phyloP scores from a whole-genome alignment of 2,113 vertebrate species.

The Pangasianodon hypophthalmus region DNA sequence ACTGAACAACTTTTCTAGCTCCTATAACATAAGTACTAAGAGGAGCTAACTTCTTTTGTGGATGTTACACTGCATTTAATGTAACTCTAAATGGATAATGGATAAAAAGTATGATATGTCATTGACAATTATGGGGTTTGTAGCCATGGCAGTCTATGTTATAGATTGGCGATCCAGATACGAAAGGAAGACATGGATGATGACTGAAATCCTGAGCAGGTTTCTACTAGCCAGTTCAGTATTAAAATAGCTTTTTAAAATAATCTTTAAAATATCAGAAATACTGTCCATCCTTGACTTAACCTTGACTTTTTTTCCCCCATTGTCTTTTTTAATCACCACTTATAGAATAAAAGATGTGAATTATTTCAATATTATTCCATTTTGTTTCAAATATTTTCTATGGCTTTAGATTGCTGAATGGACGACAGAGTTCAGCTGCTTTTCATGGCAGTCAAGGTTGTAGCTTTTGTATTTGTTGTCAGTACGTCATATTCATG shows the following conservation, averaged over 20 bases:
- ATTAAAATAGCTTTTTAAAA: too few relatives aligned
- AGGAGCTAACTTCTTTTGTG: too few relatives aligned
- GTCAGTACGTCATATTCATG: not conserved
- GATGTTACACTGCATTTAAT: too few relatives aligned
- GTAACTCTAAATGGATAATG: too few relatives aligned
- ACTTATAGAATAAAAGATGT: not conserved
- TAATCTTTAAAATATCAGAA: not conserved
- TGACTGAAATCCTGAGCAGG: not conserved
- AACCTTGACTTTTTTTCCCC: not conserved
- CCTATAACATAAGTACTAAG: too few relatives aligned
- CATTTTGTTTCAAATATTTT: not conserved
- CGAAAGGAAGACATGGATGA: not conserved
- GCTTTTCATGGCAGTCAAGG: constrained; percentile 28
- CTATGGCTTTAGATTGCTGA: not conserved
- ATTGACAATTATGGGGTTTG: not conserved
- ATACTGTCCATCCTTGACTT: too few relatives aligned
- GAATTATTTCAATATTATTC: not conserved
- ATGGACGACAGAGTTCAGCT: not conserved
- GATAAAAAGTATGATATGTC: too few relatives aligned
- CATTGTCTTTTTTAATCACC: not conserved
- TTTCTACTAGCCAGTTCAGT: too few relatives aligned
- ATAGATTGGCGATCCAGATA: not conserved
- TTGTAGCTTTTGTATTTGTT: constrained; percentile 19
- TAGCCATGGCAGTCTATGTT: not conserved
- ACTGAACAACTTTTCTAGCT: too few relatives aligned